Percentiles rank a stretch among this genome's conserved stretches.
These are phyloP conservation scores for Nerophis lumbriciformis DNA, from an alignment of 2,113 vertebrate genomes.

Conservation along the genomic window DNA sequence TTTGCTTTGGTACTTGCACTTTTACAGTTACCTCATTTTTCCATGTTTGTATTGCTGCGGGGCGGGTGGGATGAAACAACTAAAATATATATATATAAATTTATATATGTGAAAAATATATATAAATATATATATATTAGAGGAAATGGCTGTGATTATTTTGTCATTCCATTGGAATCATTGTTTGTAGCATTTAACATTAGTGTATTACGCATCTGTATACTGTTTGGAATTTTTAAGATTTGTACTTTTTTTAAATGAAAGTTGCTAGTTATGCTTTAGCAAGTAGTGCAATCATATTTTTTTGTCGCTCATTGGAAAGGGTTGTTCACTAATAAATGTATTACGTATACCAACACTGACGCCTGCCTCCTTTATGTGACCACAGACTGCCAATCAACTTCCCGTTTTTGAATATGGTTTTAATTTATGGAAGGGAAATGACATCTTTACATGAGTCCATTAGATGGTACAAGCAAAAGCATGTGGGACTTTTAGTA, in stretches of 20 bases:
- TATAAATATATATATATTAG: constrained; percentile 81
- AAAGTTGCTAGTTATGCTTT: constrained; percentile 99
- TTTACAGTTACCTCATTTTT: constrained; percentile 99
- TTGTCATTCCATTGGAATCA: constrained; percentile 99
- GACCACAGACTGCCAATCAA: constrained; percentile 30
- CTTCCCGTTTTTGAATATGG: constrained; percentile 70
- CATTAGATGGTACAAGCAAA: constrained; percentile 73
- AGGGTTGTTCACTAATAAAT: constrained; percentile 99
- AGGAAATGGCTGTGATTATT: constrained; percentile 96
- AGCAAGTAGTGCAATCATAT: constrained; percentile 99
- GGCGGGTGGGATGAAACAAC: constrained; percentile 69
- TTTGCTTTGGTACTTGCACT: constrained; percentile 99
- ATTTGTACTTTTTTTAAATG: constrained; percentile 99
- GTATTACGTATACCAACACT: constrained; percentile 91
- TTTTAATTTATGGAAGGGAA: constrained; percentile 81
- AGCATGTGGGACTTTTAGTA: constrained; percentile 68
- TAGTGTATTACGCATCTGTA: constrained; percentile 99
- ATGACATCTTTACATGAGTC: constrained; percentile 77
- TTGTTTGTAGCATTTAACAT: constrained; percentile 99
- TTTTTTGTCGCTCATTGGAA: constrained; percentile 99
- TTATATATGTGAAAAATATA: neutral
- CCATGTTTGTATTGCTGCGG: constrained; percentile 98
- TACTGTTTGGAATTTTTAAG: constrained; percentile 99
- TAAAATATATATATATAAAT: constrained; percentile 67
- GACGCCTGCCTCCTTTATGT: neutral